A percentile compares a stretch with the other conserved stretches of the same genome.
Conservation (phyloP, 2,797 vertebrate genomes). For the Xyrichtys novacula region DNA sequence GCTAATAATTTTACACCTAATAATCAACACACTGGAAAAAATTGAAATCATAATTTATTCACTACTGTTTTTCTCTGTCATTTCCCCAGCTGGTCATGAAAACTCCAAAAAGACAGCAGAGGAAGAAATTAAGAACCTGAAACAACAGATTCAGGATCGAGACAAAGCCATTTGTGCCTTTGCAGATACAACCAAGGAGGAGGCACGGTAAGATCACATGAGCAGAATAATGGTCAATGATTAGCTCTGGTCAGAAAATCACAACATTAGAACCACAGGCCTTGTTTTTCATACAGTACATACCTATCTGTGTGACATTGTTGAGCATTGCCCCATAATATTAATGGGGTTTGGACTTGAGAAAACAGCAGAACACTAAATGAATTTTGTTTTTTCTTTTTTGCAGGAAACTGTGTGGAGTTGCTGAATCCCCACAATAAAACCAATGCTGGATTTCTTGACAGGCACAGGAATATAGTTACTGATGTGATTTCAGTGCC, state of each 20-base stretch:
- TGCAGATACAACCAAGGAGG: slow-evolving; percentile 65
- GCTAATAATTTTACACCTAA: background rate
- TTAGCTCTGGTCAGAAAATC: background rate
- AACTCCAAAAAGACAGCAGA: slow-evolving; percentile 51
- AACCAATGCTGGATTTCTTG: slow-evolving; percentile 1
- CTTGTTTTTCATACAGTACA: background rate
- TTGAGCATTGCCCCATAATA: background rate
- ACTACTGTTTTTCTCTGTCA: background rate
- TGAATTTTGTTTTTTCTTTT: slow-evolving; percentile 24
- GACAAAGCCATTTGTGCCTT: slow-evolving; percentile 77
- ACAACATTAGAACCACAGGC: background rate
- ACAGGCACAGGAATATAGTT: background rate
- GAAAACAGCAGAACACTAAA: background rate
- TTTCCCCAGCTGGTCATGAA: slow-evolving; percentile 61
- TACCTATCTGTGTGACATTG: background rate
- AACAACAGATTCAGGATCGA: slow-evolving; percentile 74
- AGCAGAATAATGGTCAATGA: background rate
- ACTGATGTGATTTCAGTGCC: background rate
- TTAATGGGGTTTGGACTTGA: background rate
- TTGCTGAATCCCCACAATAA: slow-evolving; percentile 8
- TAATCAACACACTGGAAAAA: background rate
- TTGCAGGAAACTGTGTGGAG: slow-evolving; percentile 76
- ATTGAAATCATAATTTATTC: background rate
- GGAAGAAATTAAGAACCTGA: slow-evolving; percentile 57
- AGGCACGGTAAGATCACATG: slow-evolving; percentile 74